Percentiles rank a stretch among this genome's conserved stretches.
Conservation (phyloP, 2,797 vertebrate genomes). For the Sebastes trivittatus region DNA sequence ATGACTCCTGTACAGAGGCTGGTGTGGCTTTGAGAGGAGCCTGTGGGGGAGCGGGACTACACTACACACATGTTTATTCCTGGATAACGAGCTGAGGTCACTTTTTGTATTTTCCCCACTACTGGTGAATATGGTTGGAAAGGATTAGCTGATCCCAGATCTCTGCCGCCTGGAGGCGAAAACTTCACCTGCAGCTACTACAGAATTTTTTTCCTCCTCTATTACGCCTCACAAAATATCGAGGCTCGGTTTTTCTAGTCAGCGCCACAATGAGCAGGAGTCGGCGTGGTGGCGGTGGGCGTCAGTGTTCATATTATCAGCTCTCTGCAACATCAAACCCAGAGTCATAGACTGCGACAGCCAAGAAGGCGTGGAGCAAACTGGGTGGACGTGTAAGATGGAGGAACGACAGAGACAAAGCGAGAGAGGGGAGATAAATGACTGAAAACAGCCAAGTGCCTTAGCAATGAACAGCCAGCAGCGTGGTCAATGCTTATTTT, state of each 20-base stretch:
- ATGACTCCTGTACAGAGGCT: slow-evolving; percentile 74
- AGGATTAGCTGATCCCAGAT: slow-evolving; percentile 72
- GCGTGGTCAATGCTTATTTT: slow-evolving; percentile 87
- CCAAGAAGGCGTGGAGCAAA: slow-evolving; percentile 32
- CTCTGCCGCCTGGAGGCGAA: slow-evolving; percentile 67
- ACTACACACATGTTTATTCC: slow-evolving; percentile 73
- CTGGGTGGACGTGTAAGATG: slow-evolving; percentile 14
- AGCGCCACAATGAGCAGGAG: slow-evolving; percentile 46
- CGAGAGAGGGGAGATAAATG: slow-evolving; percentile 38
- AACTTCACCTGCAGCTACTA: slow-evolving; percentile 68
- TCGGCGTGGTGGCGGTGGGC: slow-evolving; percentile 28
- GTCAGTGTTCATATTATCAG: slow-evolving; percentile 54
- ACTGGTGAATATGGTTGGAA: slow-evolving; percentile 61
- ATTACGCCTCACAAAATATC: slow-evolving; percentile 39
- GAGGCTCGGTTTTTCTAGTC: slow-evolving; percentile 53
- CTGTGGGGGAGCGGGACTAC: slow-evolving; percentile 68
- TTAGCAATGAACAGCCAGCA: slow-evolving; percentile 87
- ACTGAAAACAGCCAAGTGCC: slow-evolving; percentile 82
- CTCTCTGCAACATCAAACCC: slow-evolving; percentile 66
- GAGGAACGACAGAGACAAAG: slow-evolving; percentile 31
- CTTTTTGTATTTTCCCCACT: slow-evolving; percentile 65
- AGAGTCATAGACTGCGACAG: slow-evolving; percentile 50
- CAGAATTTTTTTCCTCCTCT: slow-evolving; percentile 20
- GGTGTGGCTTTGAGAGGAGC: slow-evolving; percentile 62
- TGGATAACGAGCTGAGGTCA: slow-evolving; percentile 74